Conservation (phyloP, 2,888 invertebrate species). For the Halictus ligatus region DNA sequence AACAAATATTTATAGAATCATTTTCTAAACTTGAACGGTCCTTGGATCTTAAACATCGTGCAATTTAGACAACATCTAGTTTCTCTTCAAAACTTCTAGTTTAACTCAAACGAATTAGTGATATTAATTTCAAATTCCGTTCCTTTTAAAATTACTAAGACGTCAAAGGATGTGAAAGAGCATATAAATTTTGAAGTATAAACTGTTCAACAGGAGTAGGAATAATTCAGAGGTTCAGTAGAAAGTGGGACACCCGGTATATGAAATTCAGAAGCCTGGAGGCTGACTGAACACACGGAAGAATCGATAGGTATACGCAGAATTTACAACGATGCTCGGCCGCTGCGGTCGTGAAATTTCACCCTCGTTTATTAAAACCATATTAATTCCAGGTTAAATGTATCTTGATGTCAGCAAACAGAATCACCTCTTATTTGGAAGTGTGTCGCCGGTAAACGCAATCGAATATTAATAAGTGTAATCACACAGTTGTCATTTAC, state of each 20-base stretch:
- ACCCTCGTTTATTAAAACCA: constrained; percentile 47
- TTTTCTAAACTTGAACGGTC: not conserved
- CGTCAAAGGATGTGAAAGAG: too few species aligned
- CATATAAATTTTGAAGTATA: not conserved
- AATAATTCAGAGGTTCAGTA: not conserved
- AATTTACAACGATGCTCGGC: constrained; percentile 9
- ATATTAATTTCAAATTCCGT: too few species aligned
- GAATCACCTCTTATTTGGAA: constrained; percentile 49
- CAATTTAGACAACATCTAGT: not conserved
- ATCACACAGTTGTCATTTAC: constrained; percentile 56
- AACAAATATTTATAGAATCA: not conserved
- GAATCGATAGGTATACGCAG: constrained; percentile 1
- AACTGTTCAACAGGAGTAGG: not conserved
- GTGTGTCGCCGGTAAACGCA: constrained; percentile 36
- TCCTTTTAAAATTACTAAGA: too few species aligned
- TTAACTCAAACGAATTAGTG: too few species aligned
- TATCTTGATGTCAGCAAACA: constrained; percentile 51
- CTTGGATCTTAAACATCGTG: not conserved
- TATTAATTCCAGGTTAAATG: constrained; percentile 46
- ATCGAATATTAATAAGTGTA: constrained; percentile 62
- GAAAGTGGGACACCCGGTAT: not conserved
- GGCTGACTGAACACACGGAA: constrained; percentile 4
- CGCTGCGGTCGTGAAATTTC: constrained; percentile 30
- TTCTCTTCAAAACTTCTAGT: not conserved
- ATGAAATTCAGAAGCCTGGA: constrained; percentile 9